Evolutionary conservation across 2,888 invertebrate species (phyloP), one percentile per base, ranked within the genome.

Genomic region (Reticulitermes lucifugus): DNA sequence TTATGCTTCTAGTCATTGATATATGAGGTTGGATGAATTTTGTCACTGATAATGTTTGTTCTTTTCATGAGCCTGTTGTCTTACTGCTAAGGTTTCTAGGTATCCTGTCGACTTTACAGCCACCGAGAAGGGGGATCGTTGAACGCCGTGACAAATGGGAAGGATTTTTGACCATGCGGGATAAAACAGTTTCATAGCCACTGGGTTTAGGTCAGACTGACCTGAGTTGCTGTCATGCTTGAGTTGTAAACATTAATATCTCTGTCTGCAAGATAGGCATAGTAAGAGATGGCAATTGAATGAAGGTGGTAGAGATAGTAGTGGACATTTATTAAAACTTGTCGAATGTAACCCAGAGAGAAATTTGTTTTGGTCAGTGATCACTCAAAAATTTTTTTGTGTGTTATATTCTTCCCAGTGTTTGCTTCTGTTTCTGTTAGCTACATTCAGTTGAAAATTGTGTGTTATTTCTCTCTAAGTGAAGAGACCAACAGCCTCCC

Each of bases 51-150:
- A 73, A 84, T 84, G 70, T 86, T 87, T 88, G 88, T 88, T 88
- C 88, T 88, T 88, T 88, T 88, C 87, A 88, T 88, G 87, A 87
- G 88, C 87, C 88, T 88, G 87, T 86, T 84, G 84, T 86, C 80
- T 87, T 88, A 87, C 86, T 87, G 86, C 87, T 87, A 87, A 88
- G 88, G 86, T 88, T 86, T 86, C 87, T 87, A 87, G 87, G 87
- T 87, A 84, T 84, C 86, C 84, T 84, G 87, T 86, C 87, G 85
- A 86, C 87, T 86, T 86, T 84, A 86, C 87, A 87, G 86, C 87
- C 87, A 87, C 85, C 85, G 84, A 86, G 86, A 84, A 85, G 86
- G 86, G 84, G 87, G 85, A 87, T 85, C 81, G 84, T 84, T 84
- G 85, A 84, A 85, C 83, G 84, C 80, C 84, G 86, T 82, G 86